phyloP scores from a whole-genome alignment of 2,113 vertebrate genomes.

The Phalacrocorax pelagicus region DNA sequence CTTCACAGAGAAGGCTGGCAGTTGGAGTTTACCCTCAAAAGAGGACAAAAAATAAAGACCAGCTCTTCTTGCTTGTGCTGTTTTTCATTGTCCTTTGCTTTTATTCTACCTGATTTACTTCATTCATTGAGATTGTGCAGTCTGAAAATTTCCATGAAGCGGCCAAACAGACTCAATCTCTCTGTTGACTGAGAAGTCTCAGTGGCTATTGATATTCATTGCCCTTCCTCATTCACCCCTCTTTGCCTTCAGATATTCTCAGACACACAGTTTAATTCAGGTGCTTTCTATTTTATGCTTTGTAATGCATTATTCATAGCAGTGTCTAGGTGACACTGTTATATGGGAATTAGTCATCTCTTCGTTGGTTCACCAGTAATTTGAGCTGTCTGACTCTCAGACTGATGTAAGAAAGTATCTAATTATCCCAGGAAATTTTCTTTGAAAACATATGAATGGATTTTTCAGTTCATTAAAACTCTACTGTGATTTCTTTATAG shows the following conservation, averaged over 20 bases:
- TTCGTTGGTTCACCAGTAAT: neutral
- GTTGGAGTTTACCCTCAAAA: neutral
- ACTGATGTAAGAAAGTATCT: conserved; percentile 1
- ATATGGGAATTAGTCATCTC: conserved; percentile 6
- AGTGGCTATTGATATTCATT: neutral
- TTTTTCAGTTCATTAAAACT: conserved; percentile 29
- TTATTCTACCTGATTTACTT: neutral
- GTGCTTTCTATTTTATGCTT: conserved; percentile 18
- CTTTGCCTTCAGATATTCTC: neutral
- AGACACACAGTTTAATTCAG: conserved; percentile 8
- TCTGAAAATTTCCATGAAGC: neutral
- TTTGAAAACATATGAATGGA: conserved; percentile 18
- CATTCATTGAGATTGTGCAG: neutral
- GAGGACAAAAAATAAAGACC: neutral
- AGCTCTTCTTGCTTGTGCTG: neutral
- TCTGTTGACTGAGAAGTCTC: neutral
- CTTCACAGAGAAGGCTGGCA: neutral
- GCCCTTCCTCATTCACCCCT: neutral
- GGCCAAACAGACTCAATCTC: neutral
- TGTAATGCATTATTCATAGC: conserved; percentile 21
- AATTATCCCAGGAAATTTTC: conserved; percentile 15
- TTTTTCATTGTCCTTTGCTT: neutral
- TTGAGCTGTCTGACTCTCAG: neutral
- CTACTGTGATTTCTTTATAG: neutral
- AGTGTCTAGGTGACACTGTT: neutral